Base-by-base conservation (phyloP, 1,140 invertebrate genomes). In the Gerris buenoi region DNA sequence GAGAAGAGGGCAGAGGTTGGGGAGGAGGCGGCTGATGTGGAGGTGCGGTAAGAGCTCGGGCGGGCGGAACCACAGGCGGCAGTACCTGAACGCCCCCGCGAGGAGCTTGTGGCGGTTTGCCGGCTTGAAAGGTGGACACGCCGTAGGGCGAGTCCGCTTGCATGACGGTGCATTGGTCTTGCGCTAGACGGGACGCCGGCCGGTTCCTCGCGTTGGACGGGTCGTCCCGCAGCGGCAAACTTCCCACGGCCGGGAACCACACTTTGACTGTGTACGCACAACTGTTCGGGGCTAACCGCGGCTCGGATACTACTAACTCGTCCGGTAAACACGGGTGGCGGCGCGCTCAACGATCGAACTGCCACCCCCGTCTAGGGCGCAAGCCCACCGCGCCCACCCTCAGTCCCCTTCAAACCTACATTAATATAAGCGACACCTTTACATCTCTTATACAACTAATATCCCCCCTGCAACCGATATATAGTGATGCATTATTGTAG, bases 171-270 rank as follows among this genome's bases (percentile, higher is more conserved):
- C 65, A 61, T 58, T 68, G 69, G 64, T 68, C 62, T 70, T 29
- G 68, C 67, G 66, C 71, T 33, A 58, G 71, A 61, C 67, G 67
- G 67, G 60, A 65, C 67, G 68, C 64, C 33, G 69, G 65, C 22
- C 23, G 64, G 66, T 25, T 33, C 61, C 68, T 65, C 65, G 66
- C 27, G 28, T 65, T 65, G 29, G 65, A 28, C 63, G 65, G 65
- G 67, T 73, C 72, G 61, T 72, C 68, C 69, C 72, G 68, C 58
- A 74, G 70, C 65, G 73, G 72, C 69, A 74, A 68, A 57, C 67
- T 70, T 27, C 73, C 73, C 27, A 71, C 73, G 29, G 69, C 73
- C 63, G 70, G 71, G 70, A 72, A 74, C 71, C 73, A 73, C 72
- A 74, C 69, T 68, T 63, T 73, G 70, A 60, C 22, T 27, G 22